phyloP scores from a whole-genome alignment of 2,113 vertebrate genomes.

The Pantherophis guttatus region DNA sequence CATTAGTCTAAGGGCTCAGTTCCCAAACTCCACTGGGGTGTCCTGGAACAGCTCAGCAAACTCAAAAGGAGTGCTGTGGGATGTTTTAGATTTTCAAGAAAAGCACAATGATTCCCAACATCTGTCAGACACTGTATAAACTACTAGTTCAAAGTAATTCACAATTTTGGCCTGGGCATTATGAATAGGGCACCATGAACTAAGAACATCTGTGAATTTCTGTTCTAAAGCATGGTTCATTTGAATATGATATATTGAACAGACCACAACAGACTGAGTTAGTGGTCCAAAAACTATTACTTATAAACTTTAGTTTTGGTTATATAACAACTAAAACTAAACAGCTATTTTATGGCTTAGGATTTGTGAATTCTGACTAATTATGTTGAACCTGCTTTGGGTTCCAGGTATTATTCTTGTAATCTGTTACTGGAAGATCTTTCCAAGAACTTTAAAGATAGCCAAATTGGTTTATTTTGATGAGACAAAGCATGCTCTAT shows the following conservation, averaged over 20 bases:
- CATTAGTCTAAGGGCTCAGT: background rate
- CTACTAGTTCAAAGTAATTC: background rate
- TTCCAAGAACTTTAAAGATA: background rate
- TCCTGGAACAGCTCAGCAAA: background rate
- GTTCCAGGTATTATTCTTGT: background rate
- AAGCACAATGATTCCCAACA: background rate
- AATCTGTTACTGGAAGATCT: background rate
- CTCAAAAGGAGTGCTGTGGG: background rate
- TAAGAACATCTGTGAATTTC: background rate
- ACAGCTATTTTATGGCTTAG: background rate
- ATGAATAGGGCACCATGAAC: background rate
- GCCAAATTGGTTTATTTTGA: background rate
- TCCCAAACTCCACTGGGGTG: background rate
- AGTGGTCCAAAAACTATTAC: background rate
- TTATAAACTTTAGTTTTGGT: background rate
- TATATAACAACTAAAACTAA: background rate
- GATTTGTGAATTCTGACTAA: background rate
- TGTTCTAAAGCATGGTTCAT: background rate
- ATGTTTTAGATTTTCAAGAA: background rate
- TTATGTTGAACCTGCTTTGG: background rate
- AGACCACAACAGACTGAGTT: background rate
- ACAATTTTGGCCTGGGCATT: background rate
- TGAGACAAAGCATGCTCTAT: background rate
- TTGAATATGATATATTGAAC: background rate
- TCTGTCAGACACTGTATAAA: background rate